Base-by-base conservation (phyloP, 30 jellyfish, hydroid and myxozoan genomes). In the Euphysa ruthae region DNA sequence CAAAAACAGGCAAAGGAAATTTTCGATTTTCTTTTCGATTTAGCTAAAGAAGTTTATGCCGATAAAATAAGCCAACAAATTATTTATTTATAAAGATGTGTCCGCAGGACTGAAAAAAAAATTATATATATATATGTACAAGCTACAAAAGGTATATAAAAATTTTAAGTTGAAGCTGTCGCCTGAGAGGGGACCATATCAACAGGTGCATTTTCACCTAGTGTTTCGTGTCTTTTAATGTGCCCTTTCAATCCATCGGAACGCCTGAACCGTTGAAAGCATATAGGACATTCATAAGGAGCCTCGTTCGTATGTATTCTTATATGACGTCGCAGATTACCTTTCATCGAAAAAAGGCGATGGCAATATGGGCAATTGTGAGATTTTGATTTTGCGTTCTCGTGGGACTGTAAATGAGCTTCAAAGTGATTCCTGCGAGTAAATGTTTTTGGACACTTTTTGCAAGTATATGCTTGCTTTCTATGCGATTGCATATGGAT, bases 291-390 rank as follows among this genome's bases (percentile, higher is more conserved):
- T 68, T 68, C 80, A 54, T 68, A 68, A 5, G 80, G 80, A 19
- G 80, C 80, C 49, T 68, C 80, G 54, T 68, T 68, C 30, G 80
- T 68, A 27, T 68, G 80, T n/a, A 68, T 68, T 68, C 80, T 46
- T 15, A 68, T 68, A 50, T 68, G 80, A 0, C 80, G 46, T 43
- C 80, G 65, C 16, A 68, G 50, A 29, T 68, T 68, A 50, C 80
- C 80, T 21, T 68, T 68, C 80, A 68, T 68, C 28, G 75, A 42
- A 49, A 68, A 68, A 7, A 58, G 50, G 1, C 80, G 80, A 18
- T 68, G 80, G 49, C 80, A 68, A 50, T 68, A 68, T 7, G 80
- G 80, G 49, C 80, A 68, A 26, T 52, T 68, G 32, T 68, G 80
- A 4, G 80, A 68, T 56, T 56, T 56, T 20, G 44, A 20, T 63